phyloP scores from a whole-genome alignment of 2,113 vertebrate genomes.

The Mixornis gularis region DNA sequence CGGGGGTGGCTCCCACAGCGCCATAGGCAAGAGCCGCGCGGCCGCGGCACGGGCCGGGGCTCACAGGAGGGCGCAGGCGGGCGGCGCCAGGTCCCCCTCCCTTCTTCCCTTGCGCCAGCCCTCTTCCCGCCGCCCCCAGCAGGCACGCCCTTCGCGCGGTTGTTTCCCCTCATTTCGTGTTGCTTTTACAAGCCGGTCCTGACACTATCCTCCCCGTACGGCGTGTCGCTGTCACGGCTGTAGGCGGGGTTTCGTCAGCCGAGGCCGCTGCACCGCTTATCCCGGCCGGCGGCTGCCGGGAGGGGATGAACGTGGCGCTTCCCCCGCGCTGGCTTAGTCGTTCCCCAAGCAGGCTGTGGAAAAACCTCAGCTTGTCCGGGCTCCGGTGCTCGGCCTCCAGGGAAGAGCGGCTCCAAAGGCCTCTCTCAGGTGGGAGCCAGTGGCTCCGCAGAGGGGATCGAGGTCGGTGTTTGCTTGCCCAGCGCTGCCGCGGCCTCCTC shows the following conservation, averaged over 20 bases:
- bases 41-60: too few relatives aligned
- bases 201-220: rapidly evolving
- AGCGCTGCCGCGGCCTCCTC: rapidly evolving
- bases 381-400: background rate
- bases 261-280: rapidly evolving
- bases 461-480: rapidly evolving
- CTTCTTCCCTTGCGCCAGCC: too few relatives aligned
- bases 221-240: background rate
- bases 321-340: rapidly evolving
- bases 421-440: rapidly evolving
- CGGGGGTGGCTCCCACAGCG: rapidly evolving
- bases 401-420: background rate
- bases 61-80: background rate
- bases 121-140: rapidly evolving
- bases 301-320: rapidly evolving
- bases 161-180: rapidly evolving
- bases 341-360: background rate
- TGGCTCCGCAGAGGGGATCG: background rate
- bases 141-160: rapidly evolving
- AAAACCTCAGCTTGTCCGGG: rapidly evolving
- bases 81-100: rapidly evolving
- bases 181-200: rapidly evolving
- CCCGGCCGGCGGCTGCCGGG: too few relatives aligned
- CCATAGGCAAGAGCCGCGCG: background rate
- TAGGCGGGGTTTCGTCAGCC: background rate